Base-by-base conservation (phyloP, 2,888 invertebrate species). In the Smittia sp. region DNA sequence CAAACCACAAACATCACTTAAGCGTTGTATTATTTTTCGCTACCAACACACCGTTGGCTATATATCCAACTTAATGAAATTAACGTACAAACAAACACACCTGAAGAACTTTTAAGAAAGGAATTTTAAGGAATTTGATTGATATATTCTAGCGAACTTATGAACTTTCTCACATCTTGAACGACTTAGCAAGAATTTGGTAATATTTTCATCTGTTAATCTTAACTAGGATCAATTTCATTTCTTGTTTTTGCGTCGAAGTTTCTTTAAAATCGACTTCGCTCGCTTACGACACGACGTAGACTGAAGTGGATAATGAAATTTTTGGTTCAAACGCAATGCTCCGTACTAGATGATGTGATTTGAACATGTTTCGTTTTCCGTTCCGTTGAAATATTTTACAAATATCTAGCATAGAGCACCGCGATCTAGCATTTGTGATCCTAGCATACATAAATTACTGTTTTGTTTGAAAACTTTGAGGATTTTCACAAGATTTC, bases 61-160 rank as follows among this genome's bases (percentile, higher is more conserved):
- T 69, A 11, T 39, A 25, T 63, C 22, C 27, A 58, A 63, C 18
- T 69, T 38, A 52, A 69, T 62, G 54, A 54, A 72, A 72, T 72
- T 62, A 72, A 72, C 72, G 62, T 72, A 27, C 52, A 62, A 62
- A 72, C 72, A 39, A 72, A 58, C 27, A 72, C 72, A 72, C 72
- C 72, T 72, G 72, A 38, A 72, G 27, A 20, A 24, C 11, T 32
- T 58, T 62, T 63, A 63, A 27, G 63, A 63, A 63, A 63, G 63
- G 63, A 63, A 63, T n/a, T 63, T 63, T 27, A 25, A 27, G 25
- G 27, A 27, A 63, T n/a, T 27, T 63, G 15, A 63, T 24, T 27
- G 1, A 4, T n/a, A n/a, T 2, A 27, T 27, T 63, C 63, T 63
- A n/a, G 24, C 46, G 4, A 63, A 63, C 7, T 63, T 63, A 9